Evolutionary conservation across 2,113 vertebrate genomes (phyloP).

Genomic region (Sylvilagus bachmani): DNA sequence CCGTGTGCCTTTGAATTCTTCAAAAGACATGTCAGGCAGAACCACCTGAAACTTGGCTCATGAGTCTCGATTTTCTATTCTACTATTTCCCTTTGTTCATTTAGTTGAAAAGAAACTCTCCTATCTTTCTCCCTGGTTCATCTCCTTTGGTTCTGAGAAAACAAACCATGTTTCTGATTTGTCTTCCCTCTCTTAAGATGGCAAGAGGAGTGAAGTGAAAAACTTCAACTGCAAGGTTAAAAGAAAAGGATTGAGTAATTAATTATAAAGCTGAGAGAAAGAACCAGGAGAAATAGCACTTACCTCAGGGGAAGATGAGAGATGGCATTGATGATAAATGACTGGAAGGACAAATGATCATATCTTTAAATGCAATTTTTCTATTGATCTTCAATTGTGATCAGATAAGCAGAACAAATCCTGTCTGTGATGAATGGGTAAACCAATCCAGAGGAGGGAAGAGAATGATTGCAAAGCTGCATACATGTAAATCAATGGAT

Average conservation of each 20-base stretch:
- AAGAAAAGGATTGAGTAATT: conserved; percentile 9
- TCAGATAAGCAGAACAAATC: background rate
- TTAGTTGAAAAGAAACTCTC: conserved; percentile 63
- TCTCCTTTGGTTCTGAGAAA: conserved; percentile 6
- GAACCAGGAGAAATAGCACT: background rate
- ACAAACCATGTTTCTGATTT: background rate
- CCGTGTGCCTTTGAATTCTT: conserved; percentile 58
- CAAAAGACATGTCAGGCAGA: conserved; percentile 55
- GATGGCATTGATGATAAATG: background rate
- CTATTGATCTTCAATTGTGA: conserved; percentile 17
- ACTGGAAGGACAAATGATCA: background rate
- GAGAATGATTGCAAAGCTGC: background rate
- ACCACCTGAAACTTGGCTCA: conserved; percentile 53
- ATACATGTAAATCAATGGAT: background rate
- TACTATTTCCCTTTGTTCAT: conserved; percentile 42
- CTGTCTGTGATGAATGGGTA: background rate
- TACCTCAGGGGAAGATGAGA: background rate
- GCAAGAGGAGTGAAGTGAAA: background rate
- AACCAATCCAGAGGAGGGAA: background rate
- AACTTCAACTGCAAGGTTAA: conserved; percentile 14
- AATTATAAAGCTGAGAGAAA: background rate
- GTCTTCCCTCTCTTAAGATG: background rate
- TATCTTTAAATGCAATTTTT: conserved; percentile 45
- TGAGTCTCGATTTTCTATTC: conserved; percentile 36
- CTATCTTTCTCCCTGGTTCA: background rate